A percentile compares a stretch with the other conserved stretches of the same genome.
phyloP scores from a whole-genome alignment of 1,140 invertebrate genomes.

The Gryon sp. region DNA sequence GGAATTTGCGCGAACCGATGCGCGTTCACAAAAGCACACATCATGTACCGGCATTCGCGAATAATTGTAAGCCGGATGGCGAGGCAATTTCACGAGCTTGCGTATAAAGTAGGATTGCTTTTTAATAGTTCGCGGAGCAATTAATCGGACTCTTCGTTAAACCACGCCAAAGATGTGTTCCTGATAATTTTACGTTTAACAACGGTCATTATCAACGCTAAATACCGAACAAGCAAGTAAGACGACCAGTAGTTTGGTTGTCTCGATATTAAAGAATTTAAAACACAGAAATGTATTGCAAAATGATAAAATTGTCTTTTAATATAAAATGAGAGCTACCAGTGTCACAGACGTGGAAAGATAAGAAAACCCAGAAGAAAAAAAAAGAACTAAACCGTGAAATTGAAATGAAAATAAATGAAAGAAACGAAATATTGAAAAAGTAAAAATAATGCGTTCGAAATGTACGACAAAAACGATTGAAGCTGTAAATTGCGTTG shows the following conservation, averaged over 20 bases:
- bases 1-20: conserved; percentile 53
- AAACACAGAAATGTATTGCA: too few species aligned
- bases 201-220: conserved; percentile 67
- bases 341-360: too few species aligned
- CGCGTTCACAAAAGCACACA: conserved; percentile 39
- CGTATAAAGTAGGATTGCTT: conserved; percentile 57
- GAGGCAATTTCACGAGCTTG: conserved; percentile 32
- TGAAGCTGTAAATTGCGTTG: too few species aligned
- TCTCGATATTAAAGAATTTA: conserved; percentile 24
- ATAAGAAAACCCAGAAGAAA: too few species aligned
- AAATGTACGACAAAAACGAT: too few species aligned
- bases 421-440: background rate
- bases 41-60: conserved; percentile 26
- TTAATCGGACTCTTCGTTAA: conserved; percentile 70
- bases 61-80: conserved; percentile 53
- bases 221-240: conserved; percentile 18
- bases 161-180: conserved; percentile 60
- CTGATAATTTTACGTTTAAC: conserved; percentile 65
- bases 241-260: conserved; percentile 37
- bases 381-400: too few species aligned
- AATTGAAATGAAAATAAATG: too few species aligned
- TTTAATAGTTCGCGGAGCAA: conserved; percentile 59
- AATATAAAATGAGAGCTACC: too few species aligned
- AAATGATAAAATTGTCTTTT: too few species aligned
- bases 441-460: too few species aligned